These are phyloP conservation scores for Ophiodon elongatus DNA, from an alignment of 2,113 vertebrate species.

Conservation along the genomic window DNA sequence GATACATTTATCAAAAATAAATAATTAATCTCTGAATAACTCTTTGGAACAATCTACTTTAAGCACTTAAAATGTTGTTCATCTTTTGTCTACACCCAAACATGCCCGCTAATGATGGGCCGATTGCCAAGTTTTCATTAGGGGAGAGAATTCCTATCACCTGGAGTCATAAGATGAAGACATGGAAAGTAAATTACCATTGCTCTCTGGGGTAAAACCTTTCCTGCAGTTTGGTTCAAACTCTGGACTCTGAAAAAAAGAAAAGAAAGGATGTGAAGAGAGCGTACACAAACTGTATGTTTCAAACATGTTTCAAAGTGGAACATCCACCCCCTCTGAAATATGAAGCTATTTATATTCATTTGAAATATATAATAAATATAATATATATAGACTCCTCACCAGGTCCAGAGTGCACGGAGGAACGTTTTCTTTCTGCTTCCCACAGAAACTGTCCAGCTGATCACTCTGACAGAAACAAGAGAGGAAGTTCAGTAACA, in stretches of 20 bases:
- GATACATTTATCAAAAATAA: neutral
- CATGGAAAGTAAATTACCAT: slow-evolving; percentile 65
- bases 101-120: neutral
- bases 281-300: neutral
- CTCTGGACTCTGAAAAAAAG: slow-evolving; percentile 62
- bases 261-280: neutral
- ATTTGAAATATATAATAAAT: neutral
- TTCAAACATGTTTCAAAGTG: neutral
- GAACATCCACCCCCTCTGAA: neutral
- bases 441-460: slow-evolving; percentile 83
- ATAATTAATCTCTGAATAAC: neutral
- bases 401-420: slow-evolving; percentile 83
- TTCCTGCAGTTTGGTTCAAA: slow-evolving; percentile 72
- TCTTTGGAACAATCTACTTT: neutral
- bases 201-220: slow-evolving; percentile 70
- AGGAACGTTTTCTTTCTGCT: slow-evolving; percentile 94
- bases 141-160: neutral
- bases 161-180: neutral
- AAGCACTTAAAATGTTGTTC: neutral
- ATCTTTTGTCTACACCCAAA: neutral
- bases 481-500: neutral
- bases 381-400: slow-evolving; percentile 35
- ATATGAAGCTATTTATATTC: neutral
- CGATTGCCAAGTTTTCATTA: neutral
- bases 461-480: slow-evolving; percentile 77